A percentile compares a stretch with the other conserved stretches of the same genome.
Conservation (phyloP, 2,888 invertebrate species). For the Branchinecta sandiegonensis region DNA sequence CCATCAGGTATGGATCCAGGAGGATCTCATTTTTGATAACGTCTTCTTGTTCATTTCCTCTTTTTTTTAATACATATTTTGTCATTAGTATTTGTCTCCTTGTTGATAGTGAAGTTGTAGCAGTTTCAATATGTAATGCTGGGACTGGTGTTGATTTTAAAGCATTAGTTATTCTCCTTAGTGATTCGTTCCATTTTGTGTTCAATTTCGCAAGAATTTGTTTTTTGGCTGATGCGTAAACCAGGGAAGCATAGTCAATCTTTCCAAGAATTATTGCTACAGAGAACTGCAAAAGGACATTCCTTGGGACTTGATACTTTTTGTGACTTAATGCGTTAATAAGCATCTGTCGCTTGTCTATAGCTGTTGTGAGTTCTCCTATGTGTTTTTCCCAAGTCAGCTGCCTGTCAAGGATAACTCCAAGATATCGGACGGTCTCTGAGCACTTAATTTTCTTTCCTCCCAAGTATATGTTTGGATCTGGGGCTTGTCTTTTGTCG, state of each 20-base stretch:
- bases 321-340: background rate
- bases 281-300: background rate
- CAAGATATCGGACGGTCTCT: background rate
- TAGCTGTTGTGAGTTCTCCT: no score
- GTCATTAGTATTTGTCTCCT: no score
- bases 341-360: background rate
- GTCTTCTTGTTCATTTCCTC: no score
- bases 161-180: background rate
- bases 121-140: background rate
- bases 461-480: background rate
- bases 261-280: background rate
- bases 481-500: slow-evolving; percentile 3
- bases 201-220: background rate
- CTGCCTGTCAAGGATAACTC: slow-evolving; percentile 5
- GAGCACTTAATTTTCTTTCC: background rate
- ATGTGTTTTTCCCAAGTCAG: no score
- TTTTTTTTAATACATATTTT: no score
- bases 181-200: background rate
- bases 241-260: background rate
- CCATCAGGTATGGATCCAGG: no score
- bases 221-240: background rate
- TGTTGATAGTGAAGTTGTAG: no score
- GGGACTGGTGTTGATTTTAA: slow-evolving; percentile 1
- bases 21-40: no score
- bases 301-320: background rate